Evolutionary conservation across 2,113 vertebrate genomes (phyloP).

Genomic region (Hemiscyllium ocellatum): DNA sequence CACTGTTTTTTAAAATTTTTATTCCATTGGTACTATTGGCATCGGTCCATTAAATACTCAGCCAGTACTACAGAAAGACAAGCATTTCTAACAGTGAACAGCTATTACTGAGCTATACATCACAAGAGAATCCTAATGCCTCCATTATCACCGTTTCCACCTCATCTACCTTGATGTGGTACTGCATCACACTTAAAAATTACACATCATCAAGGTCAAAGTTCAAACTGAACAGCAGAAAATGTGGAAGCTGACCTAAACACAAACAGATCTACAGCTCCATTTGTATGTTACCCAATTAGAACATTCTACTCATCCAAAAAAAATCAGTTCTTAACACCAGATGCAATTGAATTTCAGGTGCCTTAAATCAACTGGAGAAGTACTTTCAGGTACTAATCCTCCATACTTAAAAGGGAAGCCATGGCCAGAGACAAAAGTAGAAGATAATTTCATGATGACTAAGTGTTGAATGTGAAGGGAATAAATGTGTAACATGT

Average conservation of each 20-base stretch:
- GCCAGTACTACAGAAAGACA: background rate
- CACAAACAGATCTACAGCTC: background rate
- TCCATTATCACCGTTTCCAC: background rate
- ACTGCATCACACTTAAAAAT: background rate
- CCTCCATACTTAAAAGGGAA: background rate
- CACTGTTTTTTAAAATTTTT: background rate
- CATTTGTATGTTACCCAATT: background rate
- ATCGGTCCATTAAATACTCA: background rate
- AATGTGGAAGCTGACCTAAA: background rate
- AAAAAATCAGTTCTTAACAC: background rate
- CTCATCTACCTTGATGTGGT: background rate
- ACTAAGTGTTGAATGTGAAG: no score
- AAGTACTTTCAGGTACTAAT: background rate
- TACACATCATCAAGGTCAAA: background rate
- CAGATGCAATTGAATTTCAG: background rate
- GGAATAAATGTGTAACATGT: no score
- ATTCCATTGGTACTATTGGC: background rate
- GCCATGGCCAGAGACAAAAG: background rate
- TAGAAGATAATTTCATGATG: background rate
- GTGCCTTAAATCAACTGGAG: background rate
- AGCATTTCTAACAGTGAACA: background rate
- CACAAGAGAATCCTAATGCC: background rate
- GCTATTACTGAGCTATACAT: background rate
- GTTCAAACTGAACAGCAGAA: background rate
- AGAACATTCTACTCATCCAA: background rate